These are phyloP conservation scores for Torymus tubicola DNA, from an alignment of 2,888 invertebrate species.

Conservation along the genomic window DNA sequence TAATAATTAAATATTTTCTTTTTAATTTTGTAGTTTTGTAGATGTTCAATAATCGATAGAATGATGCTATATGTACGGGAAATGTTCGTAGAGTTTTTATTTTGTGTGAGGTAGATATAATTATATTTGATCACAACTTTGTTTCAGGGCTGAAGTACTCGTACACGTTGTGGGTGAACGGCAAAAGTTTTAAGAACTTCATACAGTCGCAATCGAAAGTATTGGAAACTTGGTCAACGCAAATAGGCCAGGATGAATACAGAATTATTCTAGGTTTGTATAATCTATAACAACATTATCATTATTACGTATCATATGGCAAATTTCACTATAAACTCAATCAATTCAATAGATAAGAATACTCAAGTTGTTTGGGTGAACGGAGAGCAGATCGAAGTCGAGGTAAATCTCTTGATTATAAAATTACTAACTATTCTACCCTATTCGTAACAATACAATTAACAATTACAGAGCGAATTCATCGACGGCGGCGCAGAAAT, in stretches of 20 bases:
- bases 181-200: slow-evolving; percentile 88
- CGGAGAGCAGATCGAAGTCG: slow-evolving; percentile 82
- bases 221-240: slow-evolving; percentile 85
- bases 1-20: too few relatives aligned
- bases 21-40: too few relatives aligned
- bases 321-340: slow-evolving; percentile 6
- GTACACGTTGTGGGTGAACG: slow-evolving; percentile 89
- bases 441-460: background rate
- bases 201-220: slow-evolving; percentile 87
- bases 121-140: too few relatives aligned
- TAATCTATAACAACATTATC: too few relatives aligned
- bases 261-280: slow-evolving; percentile 85
- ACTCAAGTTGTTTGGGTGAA: slow-evolving; percentile 87
- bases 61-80: too few relatives aligned
- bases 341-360: slow-evolving; percentile 82
- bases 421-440: too few relatives aligned
- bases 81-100: too few relatives aligned
- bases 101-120: too few relatives aligned
- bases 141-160: slow-evolving; percentile 85
- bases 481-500: slow-evolving; percentile 91
- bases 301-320: background rate
- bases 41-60: too few relatives aligned
- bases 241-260: slow-evolving; percentile 78
- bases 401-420: slow-evolving; percentile 73
- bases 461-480: slow-evolving; percentile 81